These are phyloP conservation scores for Onychostruthus taczanowskii DNA, from an alignment of 2,113 vertebrate species.

Conservation along the genomic window DNA sequence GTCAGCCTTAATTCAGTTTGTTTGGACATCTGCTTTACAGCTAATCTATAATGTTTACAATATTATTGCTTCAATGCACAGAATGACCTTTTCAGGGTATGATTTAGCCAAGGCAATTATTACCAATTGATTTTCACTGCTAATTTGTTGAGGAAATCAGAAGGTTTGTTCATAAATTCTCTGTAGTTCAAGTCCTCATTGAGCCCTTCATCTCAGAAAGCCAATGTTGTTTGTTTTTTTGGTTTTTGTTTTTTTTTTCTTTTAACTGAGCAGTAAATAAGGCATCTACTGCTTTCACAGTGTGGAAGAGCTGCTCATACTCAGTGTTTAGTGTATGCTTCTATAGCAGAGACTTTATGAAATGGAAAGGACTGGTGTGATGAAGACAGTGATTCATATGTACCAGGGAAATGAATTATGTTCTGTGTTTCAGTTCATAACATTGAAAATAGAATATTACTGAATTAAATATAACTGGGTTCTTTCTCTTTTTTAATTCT, in stretches of 20 bases:
- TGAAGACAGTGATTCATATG: neutral
- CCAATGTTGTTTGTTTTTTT: neutral
- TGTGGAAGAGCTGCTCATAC: neutral
- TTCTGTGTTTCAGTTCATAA: neutral
- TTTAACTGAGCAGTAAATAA: neutral
- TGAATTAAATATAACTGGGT: neutral
- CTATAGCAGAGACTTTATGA: neutral
- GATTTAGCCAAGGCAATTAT: neutral
- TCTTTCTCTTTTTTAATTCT: conserved; percentile 5
- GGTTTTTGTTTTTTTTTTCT: neutral
- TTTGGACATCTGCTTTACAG: neutral
- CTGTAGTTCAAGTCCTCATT: neutral
- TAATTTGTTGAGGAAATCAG: neutral
- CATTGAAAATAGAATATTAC: neutral
- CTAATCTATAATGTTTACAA: neutral
- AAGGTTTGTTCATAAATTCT: neutral
- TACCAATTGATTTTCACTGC: neutral
- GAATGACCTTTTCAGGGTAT: neutral
- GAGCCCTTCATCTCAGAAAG: neutral
- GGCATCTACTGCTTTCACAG: neutral
- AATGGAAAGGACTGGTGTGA: neutral
- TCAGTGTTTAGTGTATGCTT: neutral
- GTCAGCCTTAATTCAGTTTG: neutral
- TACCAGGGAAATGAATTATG: neutral
- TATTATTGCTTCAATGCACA: neutral